Evolutionary conservation across 2,113 vertebrate genomes (phyloP).

Genomic region (Salminus brasiliensis): DNA sequence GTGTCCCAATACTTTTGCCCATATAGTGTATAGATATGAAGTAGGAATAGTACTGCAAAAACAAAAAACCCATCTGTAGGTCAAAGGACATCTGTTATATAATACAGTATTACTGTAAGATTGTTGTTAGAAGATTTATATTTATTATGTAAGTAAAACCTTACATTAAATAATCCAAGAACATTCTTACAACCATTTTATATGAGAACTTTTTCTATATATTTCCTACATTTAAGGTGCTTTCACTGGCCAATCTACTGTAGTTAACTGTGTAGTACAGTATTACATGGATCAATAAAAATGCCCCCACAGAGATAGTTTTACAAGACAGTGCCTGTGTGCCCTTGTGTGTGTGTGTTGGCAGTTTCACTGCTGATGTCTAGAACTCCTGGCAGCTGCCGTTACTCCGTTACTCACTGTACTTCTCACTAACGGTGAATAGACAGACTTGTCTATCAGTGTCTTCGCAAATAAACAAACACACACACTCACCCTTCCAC

Average conservation of each 20-base stretch:
- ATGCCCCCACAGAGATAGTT: neutral
- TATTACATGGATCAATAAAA: neutral
- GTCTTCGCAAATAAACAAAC: conserved; percentile 24
- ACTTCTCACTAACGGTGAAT: neutral
- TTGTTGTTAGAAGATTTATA: too few relatives aligned
- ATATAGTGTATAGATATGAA: too few relatives aligned
- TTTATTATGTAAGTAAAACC: too few relatives aligned
- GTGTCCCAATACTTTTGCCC: too few relatives aligned
- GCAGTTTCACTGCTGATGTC: neutral
- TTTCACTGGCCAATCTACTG: neutral
- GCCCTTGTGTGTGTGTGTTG: neutral
- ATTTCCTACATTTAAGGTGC: neutral
- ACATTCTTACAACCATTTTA: too few relatives aligned
- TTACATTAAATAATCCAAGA: too few relatives aligned
- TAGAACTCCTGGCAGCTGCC: neutral
- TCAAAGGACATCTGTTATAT: too few relatives aligned
- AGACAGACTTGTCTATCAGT: neutral
- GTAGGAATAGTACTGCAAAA: too few relatives aligned
- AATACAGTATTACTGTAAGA: too few relatives aligned
- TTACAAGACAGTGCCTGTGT: conserved; percentile 8
- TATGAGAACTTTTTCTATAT: neutral
- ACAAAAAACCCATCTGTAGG: too few relatives aligned
- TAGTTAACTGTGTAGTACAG: neutral
- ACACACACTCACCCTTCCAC: neutral
- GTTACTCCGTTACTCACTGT: conserved; percentile 33